These are phyloP conservation scores for Neoseiulus cucumeris DNA, from an alignment of 1,140 invertebrate genomes.

Conservation along the genomic window DNA sequence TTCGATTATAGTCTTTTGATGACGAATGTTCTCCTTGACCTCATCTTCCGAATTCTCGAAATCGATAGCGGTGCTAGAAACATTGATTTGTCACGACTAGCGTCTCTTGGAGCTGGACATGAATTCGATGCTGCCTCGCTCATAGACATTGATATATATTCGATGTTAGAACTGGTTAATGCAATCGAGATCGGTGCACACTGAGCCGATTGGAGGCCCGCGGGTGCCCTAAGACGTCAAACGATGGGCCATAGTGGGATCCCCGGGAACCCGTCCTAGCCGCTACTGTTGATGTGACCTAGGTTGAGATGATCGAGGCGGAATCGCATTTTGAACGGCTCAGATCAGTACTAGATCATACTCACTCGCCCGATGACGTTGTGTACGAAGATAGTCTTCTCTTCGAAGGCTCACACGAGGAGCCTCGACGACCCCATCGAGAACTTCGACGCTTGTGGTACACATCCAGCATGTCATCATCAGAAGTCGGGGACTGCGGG, in stretches of 20 bases:
- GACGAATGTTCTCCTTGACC: conserved; percentile 68
- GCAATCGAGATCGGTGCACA: conserved; percentile 13
- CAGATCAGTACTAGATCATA: neutral
- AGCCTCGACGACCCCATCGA: neutral
- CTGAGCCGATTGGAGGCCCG: conserved; percentile 14
- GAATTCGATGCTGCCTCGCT: conserved; percentile 14
- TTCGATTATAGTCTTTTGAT: conserved; percentile 78
- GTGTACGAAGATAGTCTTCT: conserved; percentile 53
- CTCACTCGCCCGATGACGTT: conserved; percentile 59
- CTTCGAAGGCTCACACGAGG: neutral
- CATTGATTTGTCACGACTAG: conserved; percentile 10
- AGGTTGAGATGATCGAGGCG: too few relatives aligned
- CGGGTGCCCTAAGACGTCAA: too few relatives aligned
- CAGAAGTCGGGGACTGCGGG: neutral
- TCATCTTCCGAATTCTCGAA: conserved; percentile 40
- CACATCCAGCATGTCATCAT: neutral
- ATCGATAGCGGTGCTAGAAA: conserved; percentile 19
- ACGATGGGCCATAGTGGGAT: too few relatives aligned
- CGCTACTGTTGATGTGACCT: too few relatives aligned
- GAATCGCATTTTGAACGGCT: neutral
- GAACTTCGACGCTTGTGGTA: neutral
- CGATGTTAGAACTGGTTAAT: neutral
- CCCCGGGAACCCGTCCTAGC: too few relatives aligned
- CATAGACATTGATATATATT: conserved; percentile 16
- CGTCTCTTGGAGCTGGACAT: conserved; percentile 7